phyloP scores from a whole-genome alignment of 2,797 vertebrate genomes.

The Antrozous pallidus region DNA sequence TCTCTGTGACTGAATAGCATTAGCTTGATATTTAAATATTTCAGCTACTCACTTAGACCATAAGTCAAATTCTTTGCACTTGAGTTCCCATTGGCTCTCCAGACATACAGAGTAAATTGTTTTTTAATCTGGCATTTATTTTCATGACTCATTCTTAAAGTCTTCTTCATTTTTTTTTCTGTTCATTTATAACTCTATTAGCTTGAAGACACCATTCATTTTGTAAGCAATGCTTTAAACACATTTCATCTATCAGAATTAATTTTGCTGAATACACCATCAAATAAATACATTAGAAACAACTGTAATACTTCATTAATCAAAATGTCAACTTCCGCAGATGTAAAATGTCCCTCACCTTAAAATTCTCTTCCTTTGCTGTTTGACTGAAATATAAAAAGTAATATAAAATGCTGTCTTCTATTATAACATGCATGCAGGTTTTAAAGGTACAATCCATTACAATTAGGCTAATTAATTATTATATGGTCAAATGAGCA shows the following conservation, averaged over 20 bases:
- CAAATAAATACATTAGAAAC: slow-evolving; percentile 77
- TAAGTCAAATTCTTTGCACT: slow-evolving; percentile 59
- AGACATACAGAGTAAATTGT: slow-evolving; percentile 58
- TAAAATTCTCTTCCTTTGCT: slow-evolving; percentile 28
- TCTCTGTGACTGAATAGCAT: neutral
- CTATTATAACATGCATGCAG: slow-evolving; percentile 77
- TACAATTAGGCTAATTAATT: slow-evolving; percentile 86
- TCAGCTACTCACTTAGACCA: slow-evolving; percentile 1
- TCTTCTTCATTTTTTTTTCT: slow-evolving; percentile 58
- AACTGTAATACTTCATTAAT: slow-evolving; percentile 76
- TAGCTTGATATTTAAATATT: slow-evolving; percentile 15
- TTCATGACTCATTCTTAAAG: slow-evolving; percentile 73
- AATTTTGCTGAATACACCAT: slow-evolving; percentile 71
- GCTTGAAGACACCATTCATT: slow-evolving; percentile 68
- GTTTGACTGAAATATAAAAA: slow-evolving; percentile 70
- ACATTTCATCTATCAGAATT: slow-evolving; percentile 77
- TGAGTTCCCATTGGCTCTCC: slow-evolving; percentile 35
- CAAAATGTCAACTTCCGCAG: slow-evolving; percentile 67
- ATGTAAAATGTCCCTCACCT: slow-evolving; percentile 36
- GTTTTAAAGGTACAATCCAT: slow-evolving; percentile 79
- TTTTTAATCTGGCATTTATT: slow-evolving; percentile 71
- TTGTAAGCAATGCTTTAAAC: slow-evolving; percentile 61
- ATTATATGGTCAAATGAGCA: slow-evolving; percentile 84
- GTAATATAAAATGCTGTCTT: slow-evolving; percentile 68
- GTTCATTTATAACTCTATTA: slow-evolving; percentile 73